Evolutionary conservation across 2,113 vertebrate species (phyloP), one percentile per base, ranked within the genome.

Genomic region (Syrrhaptes paradoxus): DNA sequence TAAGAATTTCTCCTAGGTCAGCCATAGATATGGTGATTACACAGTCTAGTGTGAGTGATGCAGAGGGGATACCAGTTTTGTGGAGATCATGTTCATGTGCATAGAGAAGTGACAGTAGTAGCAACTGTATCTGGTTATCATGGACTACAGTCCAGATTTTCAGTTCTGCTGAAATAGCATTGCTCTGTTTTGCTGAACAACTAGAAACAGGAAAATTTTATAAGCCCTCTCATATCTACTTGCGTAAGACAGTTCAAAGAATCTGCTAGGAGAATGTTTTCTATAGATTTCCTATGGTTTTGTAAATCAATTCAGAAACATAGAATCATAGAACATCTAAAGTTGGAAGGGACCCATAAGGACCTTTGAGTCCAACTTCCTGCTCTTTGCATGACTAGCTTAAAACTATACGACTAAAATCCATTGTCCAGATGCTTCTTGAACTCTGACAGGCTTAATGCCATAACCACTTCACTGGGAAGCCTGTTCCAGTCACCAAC

Each of bases 351-450:
- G 14, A 34, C 3, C 9, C 4, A 7, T 25, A 41, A 55, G 32
- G 11, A 32, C 25, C 12, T 57, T 19, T 0, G 3, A 46, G 20
- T 29, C 3, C 9, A 52, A 21, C 2, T 36, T 9, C 14, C 22
- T 48, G 6, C 5, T 85, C 13, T 22, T 71, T 2, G 0, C 4
- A 68, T 12, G 10, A 32, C 16, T 85, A 5, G 7, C 22, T 57
- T 20, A 76, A 67, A 52, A 15, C 21, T 3, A 11, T 34, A 5
- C 10, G 5, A 61, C 31, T 54, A 14, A 38, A 15, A 80, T 4
- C 0, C 0, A 2, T 32, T 3, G 1, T 41, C 16, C 49, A 70
- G 45, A 41, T 1, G 2, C 2, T 51, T 12, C 29, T 48, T 66
- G 34, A 86, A 41, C 6, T 63, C 17, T 45, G 22, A 55, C 2